These are phyloP conservation scores for Pangasius djambal DNA, from an alignment of 2,797 vertebrate genomes.

Conservation along the genomic window DNA sequence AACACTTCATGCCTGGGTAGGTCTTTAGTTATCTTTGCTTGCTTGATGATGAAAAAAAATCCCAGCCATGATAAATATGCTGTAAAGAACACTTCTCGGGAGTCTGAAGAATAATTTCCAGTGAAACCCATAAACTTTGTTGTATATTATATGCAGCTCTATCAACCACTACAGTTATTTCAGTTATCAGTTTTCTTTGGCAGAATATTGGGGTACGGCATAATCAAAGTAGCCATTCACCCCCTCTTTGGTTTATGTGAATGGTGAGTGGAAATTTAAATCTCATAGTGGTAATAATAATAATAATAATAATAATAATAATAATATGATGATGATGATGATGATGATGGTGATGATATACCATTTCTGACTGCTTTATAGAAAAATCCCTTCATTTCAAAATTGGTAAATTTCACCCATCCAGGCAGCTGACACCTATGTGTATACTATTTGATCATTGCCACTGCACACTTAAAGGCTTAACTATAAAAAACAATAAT, in stretches of 20 bases:
- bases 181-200: not conserved
- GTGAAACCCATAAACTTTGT: not conserved
- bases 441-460: not conserved
- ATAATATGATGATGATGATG: not conserved
- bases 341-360: not conserved
- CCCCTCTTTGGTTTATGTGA: not conserved
- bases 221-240: not conserved
- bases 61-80: slow-evolving; percentile 65
- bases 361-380: not conserved
- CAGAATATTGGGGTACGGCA: not conserved
- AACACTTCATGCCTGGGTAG: slow-evolving; percentile 4
- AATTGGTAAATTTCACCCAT: not conserved
- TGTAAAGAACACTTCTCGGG: not conserved
- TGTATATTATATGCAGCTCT: not conserved
- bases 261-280: not conserved
- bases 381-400: not conserved
- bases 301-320: too few relatives aligned
- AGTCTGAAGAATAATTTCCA: not conserved
- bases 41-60: slow-evolving; percentile 55
- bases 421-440: not conserved
- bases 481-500: not conserved
- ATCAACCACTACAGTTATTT: not conserved
- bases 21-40: slow-evolving; percentile 18
- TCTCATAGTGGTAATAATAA: not conserved
- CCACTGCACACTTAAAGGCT: not conserved